These are phyloP conservation scores for Danaus plexippus DNA, from an alignment of 1,140 invertebrate species.

Conservation along the genomic window DNA sequence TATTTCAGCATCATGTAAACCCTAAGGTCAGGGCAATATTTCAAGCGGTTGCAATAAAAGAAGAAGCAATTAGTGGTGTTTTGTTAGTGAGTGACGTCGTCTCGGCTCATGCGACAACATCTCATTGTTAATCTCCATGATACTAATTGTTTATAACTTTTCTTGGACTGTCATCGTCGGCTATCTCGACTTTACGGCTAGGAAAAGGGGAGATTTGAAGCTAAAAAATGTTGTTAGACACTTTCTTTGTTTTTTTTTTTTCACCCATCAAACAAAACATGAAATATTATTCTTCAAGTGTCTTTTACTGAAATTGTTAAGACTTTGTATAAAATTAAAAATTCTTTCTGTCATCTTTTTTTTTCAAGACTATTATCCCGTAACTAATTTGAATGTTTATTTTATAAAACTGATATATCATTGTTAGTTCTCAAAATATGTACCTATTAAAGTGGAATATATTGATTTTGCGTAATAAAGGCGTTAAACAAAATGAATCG, in stretches of 20 bases:
- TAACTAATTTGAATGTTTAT: too few species aligned
- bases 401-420: too few species aligned
- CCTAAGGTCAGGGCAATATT: conserved; percentile 28
- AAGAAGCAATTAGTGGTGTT: conserved; percentile 55
- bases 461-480: too few species aligned
- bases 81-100: conserved; percentile 37
- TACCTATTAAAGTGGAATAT: too few species aligned
- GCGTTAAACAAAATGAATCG: not conserved
- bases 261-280: too few species aligned
- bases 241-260: conserved; percentile 15
- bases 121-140: conserved; percentile 44
- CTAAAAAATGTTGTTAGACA: conserved; percentile 14
- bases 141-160: conserved; percentile 43
- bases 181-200: conserved; percentile 21
- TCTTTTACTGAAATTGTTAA: too few species aligned
- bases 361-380: too few species aligned
- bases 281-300: too few species aligned
- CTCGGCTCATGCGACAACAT: conserved; percentile 32
- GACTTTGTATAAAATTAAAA: too few species aligned
- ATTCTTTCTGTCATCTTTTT: too few species aligned
- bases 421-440: too few species aligned
- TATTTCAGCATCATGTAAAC: not conserved
- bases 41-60: conserved; percentile 42
- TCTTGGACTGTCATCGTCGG: conserved; percentile 34
- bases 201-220: conserved; percentile 5